Evolutionary conservation across 2,888 invertebrate species (phyloP).

Genomic region (Holacanthella duospinosa): DNA sequence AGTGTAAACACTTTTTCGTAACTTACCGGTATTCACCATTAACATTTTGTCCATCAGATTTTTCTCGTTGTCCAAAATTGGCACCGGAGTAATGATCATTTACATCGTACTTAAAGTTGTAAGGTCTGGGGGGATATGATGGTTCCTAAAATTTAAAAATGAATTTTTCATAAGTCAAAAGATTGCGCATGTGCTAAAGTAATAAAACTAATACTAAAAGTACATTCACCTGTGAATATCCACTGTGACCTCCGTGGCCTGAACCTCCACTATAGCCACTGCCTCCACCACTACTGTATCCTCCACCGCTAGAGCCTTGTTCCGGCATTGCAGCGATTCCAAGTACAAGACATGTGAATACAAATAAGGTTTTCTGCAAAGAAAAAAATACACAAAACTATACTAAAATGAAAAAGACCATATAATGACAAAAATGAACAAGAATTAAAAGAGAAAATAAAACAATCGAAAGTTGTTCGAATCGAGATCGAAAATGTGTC

Average conservation of each 20-base stretch:
- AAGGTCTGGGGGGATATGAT: slow-evolving; percentile 33
- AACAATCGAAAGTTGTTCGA: too few species aligned
- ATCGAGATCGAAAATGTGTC: too few species aligned
- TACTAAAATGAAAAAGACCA: too few species aligned
- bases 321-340: too few species aligned
- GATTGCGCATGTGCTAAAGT: not conserved
- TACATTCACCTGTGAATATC: slow-evolving; percentile 9
- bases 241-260: not conserved
- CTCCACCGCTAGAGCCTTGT: slow-evolving; percentile 1
- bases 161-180: not conserved
- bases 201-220: not conserved
- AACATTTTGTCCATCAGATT: slow-evolving; percentile 32
- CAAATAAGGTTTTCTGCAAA: too few species aligned
- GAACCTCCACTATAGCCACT: not conserved
- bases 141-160: slow-evolving; percentile 1
- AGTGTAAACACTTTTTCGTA: not conserved
- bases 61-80: slow-evolving; percentile 34
- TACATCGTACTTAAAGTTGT: slow-evolving; percentile 35
- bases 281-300: not conserved
- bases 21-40: slow-evolving; percentile 21
- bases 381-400: too few species aligned
- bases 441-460: too few species aligned
- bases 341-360: too few species aligned
- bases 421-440: too few species aligned
- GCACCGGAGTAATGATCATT: slow-evolving; percentile 36